Percentiles rank a stretch among this genome's conserved stretches.
phyloP scores from a whole-genome alignment of 2,797 vertebrate genomes.

The Chelon auratus region DNA sequence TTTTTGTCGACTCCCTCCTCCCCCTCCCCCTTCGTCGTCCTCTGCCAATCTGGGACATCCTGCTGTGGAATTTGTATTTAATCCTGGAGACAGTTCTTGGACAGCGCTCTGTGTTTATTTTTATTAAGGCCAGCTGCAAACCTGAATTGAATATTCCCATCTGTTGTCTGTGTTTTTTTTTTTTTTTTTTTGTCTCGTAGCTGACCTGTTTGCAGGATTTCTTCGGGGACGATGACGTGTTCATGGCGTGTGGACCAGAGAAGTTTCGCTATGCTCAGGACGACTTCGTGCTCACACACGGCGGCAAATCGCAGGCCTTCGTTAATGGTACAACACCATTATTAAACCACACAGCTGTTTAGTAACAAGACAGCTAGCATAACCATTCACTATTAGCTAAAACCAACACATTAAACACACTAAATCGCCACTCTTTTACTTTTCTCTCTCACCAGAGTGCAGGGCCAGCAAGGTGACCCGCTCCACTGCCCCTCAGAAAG shows the following conservation, averaged over 20 bases:
- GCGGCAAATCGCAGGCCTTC: conserved; percentile 83
- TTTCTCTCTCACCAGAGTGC: conserved; percentile 57
- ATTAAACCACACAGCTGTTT: too few species aligned
- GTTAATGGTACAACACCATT: conserved; percentile 75
- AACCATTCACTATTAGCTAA: too few species aligned
- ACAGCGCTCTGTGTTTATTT: conserved; percentile 10
- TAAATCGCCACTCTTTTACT: too few species aligned
- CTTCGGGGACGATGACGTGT: conserved; percentile 96
- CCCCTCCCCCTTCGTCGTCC: background rate
- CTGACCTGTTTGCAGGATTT: conserved; percentile 97
- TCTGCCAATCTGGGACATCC: conserved; percentile 34
- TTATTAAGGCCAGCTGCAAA: conserved; percentile 11
- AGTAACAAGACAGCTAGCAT: too few species aligned
- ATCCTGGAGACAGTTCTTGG: conserved; percentile 50
- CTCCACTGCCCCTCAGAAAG: conserved; percentile 45
- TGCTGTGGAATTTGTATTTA: conserved; percentile 45
- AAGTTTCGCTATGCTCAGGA: conserved; percentile 98
- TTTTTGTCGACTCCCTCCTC: background rate
- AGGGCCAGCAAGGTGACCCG: conserved; percentile 60
- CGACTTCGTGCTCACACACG: conserved; percentile 94
- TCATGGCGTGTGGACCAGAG: conserved; percentile 96
- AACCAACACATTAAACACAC: too few species aligned
- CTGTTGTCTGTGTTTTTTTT: conserved; percentile 22
- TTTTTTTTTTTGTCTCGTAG: conserved; percentile 66
- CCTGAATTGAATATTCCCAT: conserved; percentile 36